phyloP scores from a whole-genome alignment of 2,888 invertebrate species.

The Scrobipalpa atriplicella region DNA sequence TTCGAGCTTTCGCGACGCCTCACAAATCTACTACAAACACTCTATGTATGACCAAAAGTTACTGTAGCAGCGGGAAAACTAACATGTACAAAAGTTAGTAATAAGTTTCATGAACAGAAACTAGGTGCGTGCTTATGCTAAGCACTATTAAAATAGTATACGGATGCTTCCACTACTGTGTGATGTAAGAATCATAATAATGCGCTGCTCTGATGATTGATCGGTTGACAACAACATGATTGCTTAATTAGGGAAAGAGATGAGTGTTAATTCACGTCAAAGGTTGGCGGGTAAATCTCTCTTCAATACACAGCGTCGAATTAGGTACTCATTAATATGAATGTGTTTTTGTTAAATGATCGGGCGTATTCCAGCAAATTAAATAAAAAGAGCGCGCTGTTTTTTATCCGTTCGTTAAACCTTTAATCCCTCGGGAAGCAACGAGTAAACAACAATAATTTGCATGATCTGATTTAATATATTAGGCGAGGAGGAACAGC shows the following conservation, averaged over 20 bases:
- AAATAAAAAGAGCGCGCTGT: neutral
- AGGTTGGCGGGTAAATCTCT: neutral
- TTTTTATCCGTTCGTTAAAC: slow-evolving; percentile 29
- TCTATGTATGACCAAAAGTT: neutral
- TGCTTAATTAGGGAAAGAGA: neutral
- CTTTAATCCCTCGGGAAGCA: slow-evolving; percentile 35
- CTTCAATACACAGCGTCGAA: neutral
- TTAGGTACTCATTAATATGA: neutral
- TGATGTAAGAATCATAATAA: neutral
- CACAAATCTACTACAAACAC: no score
- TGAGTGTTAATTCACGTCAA: neutral
- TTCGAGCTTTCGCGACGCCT: no score
- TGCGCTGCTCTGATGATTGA: neutral
- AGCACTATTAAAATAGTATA: neutral
- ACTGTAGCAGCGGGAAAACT: no score
- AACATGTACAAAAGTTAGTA: no score
- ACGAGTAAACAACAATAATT: slow-evolving; percentile 30
- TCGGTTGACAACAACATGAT: neutral
- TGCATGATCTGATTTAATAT: slow-evolving; percentile 40
- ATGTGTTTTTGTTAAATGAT: neutral
- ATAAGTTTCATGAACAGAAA: neutral
- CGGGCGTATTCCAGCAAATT: neutral
- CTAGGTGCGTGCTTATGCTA: neutral
- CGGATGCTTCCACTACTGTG: neutral
- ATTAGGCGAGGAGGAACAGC: slow-evolving; percentile 40